Percentiles rank a stretch among this genome's conserved stretches.
phyloP scores from a whole-genome alignment of 2,797 vertebrate genomes.

The Esox masquinongy region DNA sequence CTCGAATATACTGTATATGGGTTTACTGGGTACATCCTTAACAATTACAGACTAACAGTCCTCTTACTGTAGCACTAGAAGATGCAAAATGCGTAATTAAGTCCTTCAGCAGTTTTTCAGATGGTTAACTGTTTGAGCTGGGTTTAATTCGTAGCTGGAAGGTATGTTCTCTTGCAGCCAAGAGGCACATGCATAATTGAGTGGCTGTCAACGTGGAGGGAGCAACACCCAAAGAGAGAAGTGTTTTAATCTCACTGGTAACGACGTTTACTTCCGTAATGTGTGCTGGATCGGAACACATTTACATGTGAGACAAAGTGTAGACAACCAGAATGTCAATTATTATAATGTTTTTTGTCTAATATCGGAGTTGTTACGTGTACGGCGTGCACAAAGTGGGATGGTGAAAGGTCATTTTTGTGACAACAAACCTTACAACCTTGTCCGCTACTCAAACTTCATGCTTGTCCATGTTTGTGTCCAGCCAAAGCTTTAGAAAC shows the following conservation, averaged over 20 bases:
- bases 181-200: conserved; percentile 65
- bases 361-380: background rate
- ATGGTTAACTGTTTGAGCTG: conserved; percentile 56
- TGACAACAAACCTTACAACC: background rate
- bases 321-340: background rate
- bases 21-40: conserved; percentile 7
- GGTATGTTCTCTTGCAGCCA: conserved; percentile 51
- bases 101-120: conserved; percentile 57
- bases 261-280: background rate
- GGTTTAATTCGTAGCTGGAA: conserved; percentile 56
- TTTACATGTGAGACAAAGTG: background rate
- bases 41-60: background rate
- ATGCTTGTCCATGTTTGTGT: background rate
- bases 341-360: background rate
- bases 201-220: conserved; percentile 39
- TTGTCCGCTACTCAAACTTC: background rate
- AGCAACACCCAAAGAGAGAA: conserved; percentile 31
- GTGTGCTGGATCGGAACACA: background rate
- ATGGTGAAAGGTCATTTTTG: background rate
- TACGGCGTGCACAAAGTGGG: background rate
- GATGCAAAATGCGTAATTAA: conserved; percentile 57
- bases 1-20: background rate
- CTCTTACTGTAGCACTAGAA: conserved; percentile 14
- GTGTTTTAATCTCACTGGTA: conserved; percentile 1
- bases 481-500: conserved; percentile 10